Percentiles rank a stretch among this genome's conserved stretches.
phyloP scores from a whole-genome alignment of 2,797 vertebrate genomes.

The Falco cherrug region DNA sequence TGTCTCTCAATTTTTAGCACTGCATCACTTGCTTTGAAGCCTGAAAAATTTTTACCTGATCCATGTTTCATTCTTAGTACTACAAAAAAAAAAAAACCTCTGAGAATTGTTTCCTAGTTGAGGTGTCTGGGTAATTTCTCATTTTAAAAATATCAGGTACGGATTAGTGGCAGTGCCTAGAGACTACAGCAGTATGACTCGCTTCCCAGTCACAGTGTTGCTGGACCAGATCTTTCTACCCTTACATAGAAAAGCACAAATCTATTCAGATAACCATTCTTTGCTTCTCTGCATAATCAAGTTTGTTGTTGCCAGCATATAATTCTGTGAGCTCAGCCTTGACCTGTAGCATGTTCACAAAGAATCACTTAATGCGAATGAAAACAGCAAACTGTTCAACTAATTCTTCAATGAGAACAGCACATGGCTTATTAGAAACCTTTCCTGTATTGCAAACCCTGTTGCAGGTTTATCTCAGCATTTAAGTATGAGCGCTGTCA shows the following conservation, averaged over 20 bases:
- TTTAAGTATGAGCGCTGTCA: background rate
- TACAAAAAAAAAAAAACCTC: background rate
- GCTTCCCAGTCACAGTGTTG: background rate
- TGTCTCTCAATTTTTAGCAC: background rate
- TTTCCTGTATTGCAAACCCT: background rate
- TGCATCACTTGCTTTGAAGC: background rate
- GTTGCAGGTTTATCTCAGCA: background rate
- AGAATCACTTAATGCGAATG: background rate
- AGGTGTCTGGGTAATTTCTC: background rate
- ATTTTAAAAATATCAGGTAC: background rate
- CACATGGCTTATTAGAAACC: background rate
- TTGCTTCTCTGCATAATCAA: background rate
- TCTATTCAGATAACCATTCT: background rate
- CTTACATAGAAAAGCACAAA: background rate
- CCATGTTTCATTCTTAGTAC: background rate
- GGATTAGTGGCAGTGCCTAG: background rate
- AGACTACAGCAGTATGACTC: background rate
- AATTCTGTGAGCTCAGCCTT: background rate
- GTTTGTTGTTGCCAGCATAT: background rate
- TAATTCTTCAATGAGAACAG: background rate
- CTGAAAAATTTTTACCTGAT: background rate
- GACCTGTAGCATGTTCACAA: background rate
- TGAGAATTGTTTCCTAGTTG: background rate
- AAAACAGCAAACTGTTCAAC: background rate
- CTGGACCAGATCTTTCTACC: background rate